Conservation (phyloP, 2,113 vertebrate genomes). For the Zosterops hypoxanthus region DNA sequence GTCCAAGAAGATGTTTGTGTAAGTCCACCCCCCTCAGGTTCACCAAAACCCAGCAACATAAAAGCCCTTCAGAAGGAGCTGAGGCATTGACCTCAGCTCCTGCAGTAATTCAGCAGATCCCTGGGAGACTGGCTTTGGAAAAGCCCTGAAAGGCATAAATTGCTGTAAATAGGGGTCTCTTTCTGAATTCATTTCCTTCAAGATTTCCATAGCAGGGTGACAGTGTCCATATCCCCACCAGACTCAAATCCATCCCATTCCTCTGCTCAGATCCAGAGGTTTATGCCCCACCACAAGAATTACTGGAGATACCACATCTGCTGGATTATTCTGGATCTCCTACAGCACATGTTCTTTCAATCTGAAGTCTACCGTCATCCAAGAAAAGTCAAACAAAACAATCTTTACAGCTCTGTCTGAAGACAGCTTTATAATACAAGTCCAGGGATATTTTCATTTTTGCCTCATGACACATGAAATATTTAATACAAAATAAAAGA, state of each 20-base stretch:
- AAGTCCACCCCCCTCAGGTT: not conserved
- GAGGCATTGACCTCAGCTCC: not conserved
- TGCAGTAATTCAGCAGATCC: not conserved
- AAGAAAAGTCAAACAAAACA: conserved; percentile 24
- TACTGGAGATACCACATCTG: not conserved
- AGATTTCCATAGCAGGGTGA: not conserved
- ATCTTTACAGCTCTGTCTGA: not conserved
- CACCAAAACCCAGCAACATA: not conserved
- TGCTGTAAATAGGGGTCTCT: not conserved
- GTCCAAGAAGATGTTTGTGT: too few relatives aligned
- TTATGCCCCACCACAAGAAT: not conserved
- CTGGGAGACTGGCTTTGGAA: not conserved
- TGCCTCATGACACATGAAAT: not conserved
- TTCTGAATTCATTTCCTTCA: not conserved
- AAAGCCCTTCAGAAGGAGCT: not conserved
- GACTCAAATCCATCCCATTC: not conserved
- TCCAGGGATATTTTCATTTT: not conserved
- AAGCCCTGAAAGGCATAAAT: not conserved
- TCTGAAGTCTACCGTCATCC: not conserved
- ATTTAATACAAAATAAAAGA: conserved; percentile 9
- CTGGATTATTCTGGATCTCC: not conserved
- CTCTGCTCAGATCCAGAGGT: not conserved
- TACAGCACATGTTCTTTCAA: not conserved
- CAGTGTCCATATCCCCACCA: accelerated
- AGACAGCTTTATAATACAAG: not conserved